Evolutionary conservation across 2,888 invertebrate species (phyloP), one percentile per base, ranked within the genome.

Genomic region (Andrena dorsata): DNA sequence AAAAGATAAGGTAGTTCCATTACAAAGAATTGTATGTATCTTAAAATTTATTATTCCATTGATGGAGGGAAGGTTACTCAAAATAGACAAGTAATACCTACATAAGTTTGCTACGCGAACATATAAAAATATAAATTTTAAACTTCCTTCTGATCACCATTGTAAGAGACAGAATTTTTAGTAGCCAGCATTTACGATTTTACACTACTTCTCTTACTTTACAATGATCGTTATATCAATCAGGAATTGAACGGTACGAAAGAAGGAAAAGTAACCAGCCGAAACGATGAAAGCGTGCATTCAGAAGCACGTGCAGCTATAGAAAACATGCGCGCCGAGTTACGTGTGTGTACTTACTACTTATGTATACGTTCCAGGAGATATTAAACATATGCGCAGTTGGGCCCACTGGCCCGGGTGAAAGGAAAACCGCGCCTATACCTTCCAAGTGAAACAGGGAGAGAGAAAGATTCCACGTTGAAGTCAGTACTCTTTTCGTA

Each of bases 351-450:
- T 58, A 56, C 74, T 79, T 41, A 13, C 41, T 41, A 16, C 41
- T 16, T 41, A 16, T 41, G 41, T 0, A 3, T 41, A 26, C 56
- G 56, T 56, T 56, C 56, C 70, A 23, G 73, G 81, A 86, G 89
- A 90, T 90, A 90, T 91, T 90, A 89, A 90, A 91, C 89, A 90
- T 89, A 90, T 90, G 90, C 87, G 87, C 87, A 84, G 86, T 86
- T 83, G 86, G 90, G 80, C 61, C 53, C 61, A 76, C 84, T 88
- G 86, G 87, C 87, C 88, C 88, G 86, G 90, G 93, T 92, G 92
- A 93, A 93, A 93, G 93, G 92, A 92, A 93, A 93, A 92, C 90
- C 89, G 90, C 76, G 80, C 77, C 83, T 83, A 80, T 83, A 80
- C 76, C 76, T 79, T 80, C 77, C 35, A 5, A 76, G 60, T 53